Conservation (phyloP, 2,888 invertebrate genomes). For the Mythimna loreyi region DNA sequence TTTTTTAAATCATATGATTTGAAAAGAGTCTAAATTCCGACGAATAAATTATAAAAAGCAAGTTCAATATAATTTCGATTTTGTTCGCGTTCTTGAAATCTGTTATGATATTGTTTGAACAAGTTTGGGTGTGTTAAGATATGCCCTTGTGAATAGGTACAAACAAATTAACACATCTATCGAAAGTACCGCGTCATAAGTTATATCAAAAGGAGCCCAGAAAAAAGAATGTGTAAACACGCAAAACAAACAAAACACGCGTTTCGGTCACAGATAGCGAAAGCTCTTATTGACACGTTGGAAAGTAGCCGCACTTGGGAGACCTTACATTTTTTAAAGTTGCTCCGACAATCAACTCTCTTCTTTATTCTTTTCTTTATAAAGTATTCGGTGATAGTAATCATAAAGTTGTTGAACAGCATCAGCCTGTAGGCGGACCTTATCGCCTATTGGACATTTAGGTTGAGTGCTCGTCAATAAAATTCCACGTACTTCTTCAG, state of each 20-base stretch:
- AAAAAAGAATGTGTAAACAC: constrained; percentile 83
- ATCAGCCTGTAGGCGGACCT: constrained; percentile 79
- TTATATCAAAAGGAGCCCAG: constrained; percentile 70
- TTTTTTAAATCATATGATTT: too few relatives aligned
- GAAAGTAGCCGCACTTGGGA: constrained; percentile 82
- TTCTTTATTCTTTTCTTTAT: constrained; percentile 63
- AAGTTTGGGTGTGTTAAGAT: constrained; percentile 38
- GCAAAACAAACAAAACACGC: constrained; percentile 83
- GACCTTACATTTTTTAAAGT: constrained; percentile 67
- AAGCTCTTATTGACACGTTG: constrained; percentile 89
- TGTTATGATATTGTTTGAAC: constrained; percentile 6
- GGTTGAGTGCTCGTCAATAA: constrained; percentile 79
- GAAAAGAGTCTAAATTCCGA: constrained; percentile 9
- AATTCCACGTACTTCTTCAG: constrained; percentile 58
- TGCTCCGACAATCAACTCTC: constrained; percentile 59
- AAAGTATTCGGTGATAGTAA: constrained; percentile 56
- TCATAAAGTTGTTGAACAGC: constrained; percentile 52
- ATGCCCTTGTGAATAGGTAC: constrained; percentile 61
- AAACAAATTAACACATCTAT: constrained; percentile 72
- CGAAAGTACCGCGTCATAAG: constrained; percentile 72
- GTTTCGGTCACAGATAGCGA: constrained; percentile 88
- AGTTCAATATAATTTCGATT: constrained; percentile 20
- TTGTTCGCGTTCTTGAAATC: constrained; percentile 23
- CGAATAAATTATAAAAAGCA: constrained; percentile 2
- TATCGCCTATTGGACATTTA: constrained; percentile 83